Evolutionary conservation across 2,113 vertebrate genomes (phyloP).

Genomic region (Neogobius melanostomus): DNA sequence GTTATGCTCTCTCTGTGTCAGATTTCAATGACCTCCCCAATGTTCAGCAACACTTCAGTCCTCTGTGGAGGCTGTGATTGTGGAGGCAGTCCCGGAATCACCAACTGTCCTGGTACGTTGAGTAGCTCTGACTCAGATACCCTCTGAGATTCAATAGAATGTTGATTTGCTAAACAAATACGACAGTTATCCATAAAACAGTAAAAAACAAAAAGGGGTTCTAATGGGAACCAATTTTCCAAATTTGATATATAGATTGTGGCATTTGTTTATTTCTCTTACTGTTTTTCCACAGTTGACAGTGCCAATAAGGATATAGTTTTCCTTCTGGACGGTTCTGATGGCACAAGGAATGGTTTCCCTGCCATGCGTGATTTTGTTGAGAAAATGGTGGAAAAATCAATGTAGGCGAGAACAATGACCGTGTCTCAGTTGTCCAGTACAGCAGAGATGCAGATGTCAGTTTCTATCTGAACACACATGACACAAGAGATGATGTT

Average conservation of each 20-base stretch:
- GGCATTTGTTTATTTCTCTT: slow-evolving; percentile 10
- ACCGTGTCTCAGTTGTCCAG: slow-evolving; percentile 53
- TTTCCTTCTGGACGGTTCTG: slow-evolving; percentile 88
- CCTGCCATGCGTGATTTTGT: slow-evolving; percentile 52
- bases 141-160: slow-evolving; percentile 1
- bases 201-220: no score
- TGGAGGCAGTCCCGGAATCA: no score
- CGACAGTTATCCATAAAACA: no score
- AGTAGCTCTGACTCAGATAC: no score
- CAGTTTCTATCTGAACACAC: slow-evolving; percentile 51
- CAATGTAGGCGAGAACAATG: slow-evolving; percentile 37
- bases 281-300: slow-evolving; percentile 37
- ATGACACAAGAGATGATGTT: slow-evolving; percentile 22
- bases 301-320: slow-evolving; percentile 83
- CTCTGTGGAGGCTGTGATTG: no score
- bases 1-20: no score
- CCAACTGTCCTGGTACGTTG: no score
- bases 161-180: no score
- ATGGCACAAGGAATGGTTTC: slow-evolving; percentile 59
- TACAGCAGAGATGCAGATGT: slow-evolving; percentile 53
- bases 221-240: no score
- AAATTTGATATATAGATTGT: no score
- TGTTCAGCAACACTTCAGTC: no score
- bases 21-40: no score
- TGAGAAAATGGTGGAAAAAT: slow-evolving; percentile 46